Evolutionary conservation across 2,888 invertebrate genomes (phyloP).

Genomic region (Hypomecis punctinalis): DNA sequence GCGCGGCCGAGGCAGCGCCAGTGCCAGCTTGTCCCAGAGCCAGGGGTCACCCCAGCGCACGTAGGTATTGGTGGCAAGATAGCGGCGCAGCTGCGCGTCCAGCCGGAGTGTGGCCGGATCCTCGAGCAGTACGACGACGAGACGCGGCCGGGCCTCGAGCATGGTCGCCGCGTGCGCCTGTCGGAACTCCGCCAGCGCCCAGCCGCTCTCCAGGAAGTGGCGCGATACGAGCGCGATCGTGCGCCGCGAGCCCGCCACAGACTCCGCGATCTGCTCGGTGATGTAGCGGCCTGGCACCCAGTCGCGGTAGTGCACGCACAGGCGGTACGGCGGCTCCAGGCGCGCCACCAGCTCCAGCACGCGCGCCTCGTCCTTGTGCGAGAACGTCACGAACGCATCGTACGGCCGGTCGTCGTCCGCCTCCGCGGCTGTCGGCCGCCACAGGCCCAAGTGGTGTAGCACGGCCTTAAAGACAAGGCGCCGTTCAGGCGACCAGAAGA

Average conservation of each 20-base stretch:
- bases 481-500: constrained; percentile 36
- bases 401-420: constrained; percentile 67
- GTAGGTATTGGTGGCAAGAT: constrained; percentile 91
- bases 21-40: constrained; percentile 92
- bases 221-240: constrained; percentile 59
- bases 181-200: constrained; percentile 87
- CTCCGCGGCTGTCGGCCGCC: constrained; percentile 26
- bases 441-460: constrained; percentile 42
- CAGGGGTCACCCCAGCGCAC: constrained; percentile 92
- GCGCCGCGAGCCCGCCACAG: constrained; percentile 88
- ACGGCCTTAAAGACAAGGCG: constrained; percentile 42
- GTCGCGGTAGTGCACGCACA: constrained; percentile 90
- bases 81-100: constrained; percentile 86
- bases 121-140: constrained; percentile 89
- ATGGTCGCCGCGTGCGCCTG: constrained; percentile 80
- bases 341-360: constrained; percentile 87
- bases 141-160: constrained; percentile 84
- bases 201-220: constrained; percentile 74
- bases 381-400: constrained; percentile 93
- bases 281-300: constrained; percentile 84
- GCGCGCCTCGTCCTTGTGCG: constrained; percentile 90
- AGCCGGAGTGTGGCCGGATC: constrained; percentile 79
- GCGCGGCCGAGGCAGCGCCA: constrained; percentile 86
- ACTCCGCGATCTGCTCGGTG: constrained; percentile 88
- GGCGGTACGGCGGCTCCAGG: constrained; percentile 82